Evolutionary conservation across 1,140 invertebrate species (phyloP).

Genomic region (Euura saliciscinereae): DNA sequence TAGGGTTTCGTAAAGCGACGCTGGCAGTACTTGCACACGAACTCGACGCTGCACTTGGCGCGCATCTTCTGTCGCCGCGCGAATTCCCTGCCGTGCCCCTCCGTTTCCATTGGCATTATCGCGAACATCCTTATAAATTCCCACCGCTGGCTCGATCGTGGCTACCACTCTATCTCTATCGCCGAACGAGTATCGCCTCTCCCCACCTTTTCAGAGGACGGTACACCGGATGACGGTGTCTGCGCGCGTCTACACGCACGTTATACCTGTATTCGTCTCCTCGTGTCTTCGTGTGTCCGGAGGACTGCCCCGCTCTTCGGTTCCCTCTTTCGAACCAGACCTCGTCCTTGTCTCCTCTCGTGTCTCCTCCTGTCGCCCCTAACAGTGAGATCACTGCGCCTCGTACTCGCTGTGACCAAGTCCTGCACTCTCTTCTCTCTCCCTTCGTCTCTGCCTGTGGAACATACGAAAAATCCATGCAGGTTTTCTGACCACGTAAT

Average conservation of each 20-base stretch:
- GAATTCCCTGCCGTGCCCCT: constrained; percentile 88
- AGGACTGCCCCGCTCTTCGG: constrained; percentile 24
- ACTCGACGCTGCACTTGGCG: constrained; percentile 87
- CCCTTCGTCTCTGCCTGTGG: too few species aligned
- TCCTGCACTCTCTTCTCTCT: constrained; percentile 13
- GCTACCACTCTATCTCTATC: constrained; percentile 45
- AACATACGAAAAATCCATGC: too few species aligned
- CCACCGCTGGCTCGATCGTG: constrained; percentile 53
- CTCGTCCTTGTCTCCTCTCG: constrained; percentile 28
- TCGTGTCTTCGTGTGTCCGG: background rate
- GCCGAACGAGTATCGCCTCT: constrained; percentile 40
- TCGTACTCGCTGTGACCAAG: constrained; percentile 19
- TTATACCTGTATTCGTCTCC: background rate
- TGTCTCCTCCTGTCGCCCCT: constrained; percentile 19
- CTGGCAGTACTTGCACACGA: constrained; percentile 99
- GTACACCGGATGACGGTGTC: background rate
- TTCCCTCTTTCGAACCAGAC: constrained; percentile 20
- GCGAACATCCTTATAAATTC: constrained; percentile 69
- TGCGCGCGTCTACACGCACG: background rate
- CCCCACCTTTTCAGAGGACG: constrained; percentile 8
- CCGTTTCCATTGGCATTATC: constrained; percentile 84
- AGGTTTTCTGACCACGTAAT: too few species aligned
- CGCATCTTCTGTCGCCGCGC: constrained; percentile 86
- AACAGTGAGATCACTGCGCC: constrained; percentile 29
- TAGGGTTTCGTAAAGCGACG: constrained; percentile 99